Base-by-base conservation (phyloP, 2,113 vertebrate genomes). In the Herpailurus yagouaroundi region DNA sequence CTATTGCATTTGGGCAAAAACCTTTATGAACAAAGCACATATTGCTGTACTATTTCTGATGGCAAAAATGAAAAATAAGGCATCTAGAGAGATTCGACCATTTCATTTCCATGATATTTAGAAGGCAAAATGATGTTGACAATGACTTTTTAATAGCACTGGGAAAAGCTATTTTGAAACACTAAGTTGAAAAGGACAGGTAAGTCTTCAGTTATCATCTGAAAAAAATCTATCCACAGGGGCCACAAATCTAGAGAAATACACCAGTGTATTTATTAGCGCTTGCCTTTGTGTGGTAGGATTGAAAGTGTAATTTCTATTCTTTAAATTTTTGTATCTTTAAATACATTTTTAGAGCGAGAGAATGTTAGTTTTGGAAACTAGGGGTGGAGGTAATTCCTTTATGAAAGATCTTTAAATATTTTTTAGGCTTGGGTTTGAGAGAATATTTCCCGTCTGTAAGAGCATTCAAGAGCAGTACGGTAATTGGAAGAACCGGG, bases 121-220 rank as follows among this genome's bases (percentile, higher is more conserved):
- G 15, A 81, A 92, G 21, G 57, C 63, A 57, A 97, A 64, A 23
- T 36, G 31, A 36, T 66, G 33, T 93, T 66, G 88, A 45, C 19
- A 29, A 12, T 68, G 29, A 60, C 4, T 89, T 87, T 94, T 71
- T 29, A 90, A 64, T 33, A 55, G 57, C 21, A 16, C 1, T 2
- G 13, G 66, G 21, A n/a, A 69, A 85, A 41, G 19, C 27, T 57
- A 8, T 15, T 84, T 1, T 60, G 60, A 85, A 55, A 45, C 5
- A 33, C n/a, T 52, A 80, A 84, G 50, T 41, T 27, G 19, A 7
- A 64, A 33, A 77, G 33, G 23, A 31, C 48, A 55, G 23, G 60
- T 27, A n/a, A 48, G 38, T n/a, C 36, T 76, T 48, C 41, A 41
- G 15, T 4, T 23, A 29, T 16, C 8, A 18, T n/a, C 36, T 33